Evolutionary conservation across 2,797 vertebrate species (phyloP).

Genomic region (Acridotheres tristis): DNA sequence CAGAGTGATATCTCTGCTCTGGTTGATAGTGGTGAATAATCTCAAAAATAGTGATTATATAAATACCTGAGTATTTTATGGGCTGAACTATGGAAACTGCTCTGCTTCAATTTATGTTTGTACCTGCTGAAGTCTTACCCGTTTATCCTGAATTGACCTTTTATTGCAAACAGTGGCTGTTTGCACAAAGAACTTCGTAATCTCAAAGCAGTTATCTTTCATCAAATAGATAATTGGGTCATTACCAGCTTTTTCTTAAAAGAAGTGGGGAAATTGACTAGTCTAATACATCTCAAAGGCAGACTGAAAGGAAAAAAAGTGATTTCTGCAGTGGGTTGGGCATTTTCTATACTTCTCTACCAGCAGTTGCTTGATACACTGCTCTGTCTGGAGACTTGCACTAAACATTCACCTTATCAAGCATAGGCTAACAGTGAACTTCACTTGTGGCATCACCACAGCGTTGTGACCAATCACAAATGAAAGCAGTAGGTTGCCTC

Average conservation of each 20-base stretch:
- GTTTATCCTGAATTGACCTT: background rate
- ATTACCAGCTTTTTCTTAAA: background rate
- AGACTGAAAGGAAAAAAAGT: background rate
- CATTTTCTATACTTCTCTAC: constrained; percentile 22
- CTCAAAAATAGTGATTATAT: background rate
- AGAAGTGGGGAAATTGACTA: background rate
- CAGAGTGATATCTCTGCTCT: background rate
- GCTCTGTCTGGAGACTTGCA: constrained; percentile 53
- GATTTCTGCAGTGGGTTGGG: background rate
- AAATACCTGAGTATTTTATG: background rate
- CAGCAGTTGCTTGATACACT: constrained; percentile 70
- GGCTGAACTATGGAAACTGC: background rate
- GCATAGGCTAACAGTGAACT: constrained; percentile 78
- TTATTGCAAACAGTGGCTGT: background rate
- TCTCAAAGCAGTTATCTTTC: background rate
- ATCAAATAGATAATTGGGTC: background rate
- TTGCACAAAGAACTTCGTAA: background rate
- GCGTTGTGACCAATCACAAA: constrained; percentile 67
- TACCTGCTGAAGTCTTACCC: background rate
- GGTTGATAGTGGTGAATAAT: background rate
- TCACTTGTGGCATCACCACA: constrained; percentile 61
- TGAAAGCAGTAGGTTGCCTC: constrained; percentile 66
- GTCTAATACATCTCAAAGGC: background rate
- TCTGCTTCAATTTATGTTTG: background rate
- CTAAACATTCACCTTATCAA: constrained; percentile 72